A percentile compares a stretch with the other conserved stretches of the same genome.
Evolutionary conservation across 2,113 vertebrate species (phyloP).

Genomic region (Lophura nycthemera): DNA sequence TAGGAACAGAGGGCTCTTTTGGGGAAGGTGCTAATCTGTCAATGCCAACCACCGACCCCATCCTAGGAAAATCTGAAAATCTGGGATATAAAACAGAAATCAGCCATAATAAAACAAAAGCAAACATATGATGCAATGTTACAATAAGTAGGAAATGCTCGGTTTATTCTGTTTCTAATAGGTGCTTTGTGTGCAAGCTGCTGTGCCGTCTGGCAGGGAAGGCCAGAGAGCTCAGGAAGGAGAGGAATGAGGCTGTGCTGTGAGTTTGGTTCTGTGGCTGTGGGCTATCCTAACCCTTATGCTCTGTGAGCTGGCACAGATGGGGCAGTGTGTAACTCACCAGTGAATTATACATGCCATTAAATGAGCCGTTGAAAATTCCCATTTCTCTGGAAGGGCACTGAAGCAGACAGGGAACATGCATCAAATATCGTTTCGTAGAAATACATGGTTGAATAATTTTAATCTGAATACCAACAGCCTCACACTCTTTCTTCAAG

Average conservation of each 20-base stretch:
- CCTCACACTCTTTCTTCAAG: not conserved
- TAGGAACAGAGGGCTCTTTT: not conserved
- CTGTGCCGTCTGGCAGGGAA: not conserved
- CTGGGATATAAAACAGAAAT: not conserved
- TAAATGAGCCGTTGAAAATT: slow-evolving; percentile 30
- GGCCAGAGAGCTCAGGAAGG: not conserved
- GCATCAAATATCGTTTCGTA: not conserved
- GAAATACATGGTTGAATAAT: not conserved
- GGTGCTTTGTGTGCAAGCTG: not conserved
- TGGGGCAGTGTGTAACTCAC: not conserved
- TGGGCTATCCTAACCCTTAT: slow-evolving; percentile 17
- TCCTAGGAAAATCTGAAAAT: not conserved
- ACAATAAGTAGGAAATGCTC: not conserved
- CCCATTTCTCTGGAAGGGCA: not conserved
- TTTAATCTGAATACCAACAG: not conserved
- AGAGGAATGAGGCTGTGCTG: not conserved
- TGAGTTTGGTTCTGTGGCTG: not conserved
- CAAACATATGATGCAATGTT: not conserved
- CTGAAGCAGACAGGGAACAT: not conserved
- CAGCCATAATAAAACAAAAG: not conserved
- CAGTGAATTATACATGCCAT: not conserved
- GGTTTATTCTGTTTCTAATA: not conserved
- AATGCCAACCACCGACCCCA: not conserved
- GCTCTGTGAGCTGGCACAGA: slow-evolving; percentile 40
- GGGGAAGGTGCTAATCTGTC: not conserved